A percentile compares a stretch with the other conserved stretches of the same genome.
Conservation (phyloP, 2,113 vertebrate genomes). For the Naja naja region DNA sequence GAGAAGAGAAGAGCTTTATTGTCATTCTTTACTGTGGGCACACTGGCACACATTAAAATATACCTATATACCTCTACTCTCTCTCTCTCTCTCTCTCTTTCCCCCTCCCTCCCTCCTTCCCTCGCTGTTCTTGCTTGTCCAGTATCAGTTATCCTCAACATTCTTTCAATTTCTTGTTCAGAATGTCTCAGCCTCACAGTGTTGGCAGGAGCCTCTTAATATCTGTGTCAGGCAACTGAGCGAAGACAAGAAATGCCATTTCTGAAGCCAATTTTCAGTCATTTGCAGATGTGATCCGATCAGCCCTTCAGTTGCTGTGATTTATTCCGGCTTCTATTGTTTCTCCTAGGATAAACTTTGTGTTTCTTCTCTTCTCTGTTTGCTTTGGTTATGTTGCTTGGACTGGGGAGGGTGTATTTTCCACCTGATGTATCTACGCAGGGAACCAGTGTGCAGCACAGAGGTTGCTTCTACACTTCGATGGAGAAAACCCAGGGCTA, state of each 20-base stretch:
- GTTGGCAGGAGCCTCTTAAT: neutral
- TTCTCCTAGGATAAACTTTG: neutral
- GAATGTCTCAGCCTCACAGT: neutral
- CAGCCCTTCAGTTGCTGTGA: neutral
- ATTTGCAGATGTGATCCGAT: neutral
- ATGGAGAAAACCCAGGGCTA: neutral
- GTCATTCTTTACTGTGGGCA: too few species aligned
- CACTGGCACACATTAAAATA: too few species aligned
- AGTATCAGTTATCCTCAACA: neutral
- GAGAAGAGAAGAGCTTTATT: too few species aligned
- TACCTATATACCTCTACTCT: too few species aligned
- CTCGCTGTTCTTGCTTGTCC: neutral
- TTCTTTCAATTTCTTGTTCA: neutral
- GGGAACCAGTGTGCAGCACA: neutral
- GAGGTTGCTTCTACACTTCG: neutral
- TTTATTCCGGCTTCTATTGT: neutral
- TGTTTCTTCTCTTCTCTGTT: neutral
- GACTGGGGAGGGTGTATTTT: neutral
- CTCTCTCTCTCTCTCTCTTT: too few species aligned
- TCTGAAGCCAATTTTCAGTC: neutral
- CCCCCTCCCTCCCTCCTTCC: too few species aligned
- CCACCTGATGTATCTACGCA: neutral
- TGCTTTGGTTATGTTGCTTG: neutral
- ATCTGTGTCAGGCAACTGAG: neutral
- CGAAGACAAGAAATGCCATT: neutral